Conservation (phyloP, 30 jellyfish, hydroid and myxozoan species). For the Calvadosia cruxmelitensis region DNA sequence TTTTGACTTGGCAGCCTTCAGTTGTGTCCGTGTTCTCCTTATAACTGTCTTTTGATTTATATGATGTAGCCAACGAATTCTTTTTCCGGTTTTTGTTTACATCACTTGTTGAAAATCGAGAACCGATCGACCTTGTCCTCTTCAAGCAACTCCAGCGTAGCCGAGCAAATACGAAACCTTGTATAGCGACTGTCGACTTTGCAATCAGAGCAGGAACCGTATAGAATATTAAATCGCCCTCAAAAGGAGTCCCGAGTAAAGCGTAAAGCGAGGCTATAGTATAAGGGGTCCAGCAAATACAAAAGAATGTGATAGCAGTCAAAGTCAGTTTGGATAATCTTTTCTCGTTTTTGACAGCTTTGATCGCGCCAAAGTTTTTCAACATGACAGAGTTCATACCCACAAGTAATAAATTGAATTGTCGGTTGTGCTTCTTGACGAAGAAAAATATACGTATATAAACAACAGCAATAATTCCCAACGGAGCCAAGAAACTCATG, state of each 20-base stretch:
- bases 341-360: neutral
- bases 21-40: too few species aligned
- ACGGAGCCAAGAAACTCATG: constrained; percentile 17
- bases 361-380: neutral
- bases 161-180: neutral
- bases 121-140: neutral
- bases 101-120: neutral
- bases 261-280: neutral
- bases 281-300: neutral
- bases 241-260: neutral
- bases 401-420: neutral
- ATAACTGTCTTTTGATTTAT: neutral
- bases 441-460: constrained; percentile 8
- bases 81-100: neutral
- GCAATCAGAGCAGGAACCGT: neutral
- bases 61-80: neutral
- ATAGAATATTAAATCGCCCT: neutral
- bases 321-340: neutral
- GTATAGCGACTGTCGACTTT: neutral
- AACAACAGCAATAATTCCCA: constrained; percentile 3
- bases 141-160: neutral
- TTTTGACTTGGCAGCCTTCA: too few species aligned
- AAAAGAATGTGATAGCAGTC: neutral
- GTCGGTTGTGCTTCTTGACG: constrained; percentile 3
- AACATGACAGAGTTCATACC: neutral